Evolutionary conservation across 2,113 vertebrate genomes (phyloP).

Genomic region (Penelope pileata): DNA sequence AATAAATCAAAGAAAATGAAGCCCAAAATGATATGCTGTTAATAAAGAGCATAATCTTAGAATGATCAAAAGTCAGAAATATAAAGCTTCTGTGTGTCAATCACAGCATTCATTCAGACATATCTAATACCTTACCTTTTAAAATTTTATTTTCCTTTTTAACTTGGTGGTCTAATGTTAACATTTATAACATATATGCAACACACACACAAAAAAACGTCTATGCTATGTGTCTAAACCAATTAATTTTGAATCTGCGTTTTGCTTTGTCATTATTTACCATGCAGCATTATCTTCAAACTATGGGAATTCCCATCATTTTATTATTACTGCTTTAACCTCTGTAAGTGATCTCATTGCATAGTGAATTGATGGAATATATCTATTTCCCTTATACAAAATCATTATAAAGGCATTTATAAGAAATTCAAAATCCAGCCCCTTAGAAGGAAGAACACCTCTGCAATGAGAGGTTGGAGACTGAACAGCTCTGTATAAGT

Average conservation of each 20-base stretch:
- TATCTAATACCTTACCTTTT: not conserved
- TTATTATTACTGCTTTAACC: not conserved
- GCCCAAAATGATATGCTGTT: not conserved
- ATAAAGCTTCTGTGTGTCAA: not conserved
- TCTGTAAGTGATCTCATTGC: not conserved
- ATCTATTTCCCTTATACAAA: not conserved
- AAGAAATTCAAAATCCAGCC: too few relatives aligned
- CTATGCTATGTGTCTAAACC: not conserved
- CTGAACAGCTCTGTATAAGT: too few relatives aligned
- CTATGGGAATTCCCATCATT: not conserved
- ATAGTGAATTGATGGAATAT: not conserved
- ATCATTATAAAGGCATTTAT: not conserved
- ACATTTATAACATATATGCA: not conserved
- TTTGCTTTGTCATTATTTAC: not conserved
- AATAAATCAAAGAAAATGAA: not conserved
- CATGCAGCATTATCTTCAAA: not conserved
- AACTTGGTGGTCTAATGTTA: not conserved
- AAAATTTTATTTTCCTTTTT: not conserved
- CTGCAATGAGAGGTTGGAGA: too few relatives aligned
- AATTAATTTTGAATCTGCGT: not conserved
- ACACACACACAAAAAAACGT: not conserved
- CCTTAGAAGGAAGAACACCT: too few relatives aligned
- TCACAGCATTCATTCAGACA: not conserved
- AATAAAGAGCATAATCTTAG: not conserved
- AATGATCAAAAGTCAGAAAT: not conserved